A percentile compares a stretch with the other conserved stretches of the same genome.
Evolutionary conservation across 2,888 invertebrate species (phyloP).

Genomic region (Dendrolimus houi): DNA sequence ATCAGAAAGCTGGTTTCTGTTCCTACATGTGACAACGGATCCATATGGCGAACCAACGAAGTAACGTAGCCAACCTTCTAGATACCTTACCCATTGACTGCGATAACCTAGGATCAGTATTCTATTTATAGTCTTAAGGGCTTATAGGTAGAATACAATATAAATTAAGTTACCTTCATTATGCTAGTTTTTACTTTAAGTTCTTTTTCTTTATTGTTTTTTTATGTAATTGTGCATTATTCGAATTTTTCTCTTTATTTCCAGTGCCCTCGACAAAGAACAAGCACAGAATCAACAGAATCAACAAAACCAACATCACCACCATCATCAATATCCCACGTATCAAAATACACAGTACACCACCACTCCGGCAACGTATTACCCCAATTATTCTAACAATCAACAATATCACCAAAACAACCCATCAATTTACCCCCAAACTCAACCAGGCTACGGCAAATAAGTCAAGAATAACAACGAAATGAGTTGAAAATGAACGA

Average conservation of each 20-base stretch:
- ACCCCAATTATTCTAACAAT: background rate
- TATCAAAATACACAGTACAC: background rate
- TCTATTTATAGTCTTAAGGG: no score
- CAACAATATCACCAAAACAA: background rate
- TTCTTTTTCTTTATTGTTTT: no score
- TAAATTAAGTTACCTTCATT: no score
- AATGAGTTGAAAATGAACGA: background rate
- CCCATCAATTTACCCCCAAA: background rate
- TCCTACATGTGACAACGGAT: no score
- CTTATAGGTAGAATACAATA: no score
- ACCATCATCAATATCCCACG: background rate
- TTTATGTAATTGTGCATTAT: no score
- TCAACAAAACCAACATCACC: background rate
- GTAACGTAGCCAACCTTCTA: no score
- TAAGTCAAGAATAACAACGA: background rate
- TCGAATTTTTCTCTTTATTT: conserved; percentile 6
- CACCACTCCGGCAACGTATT: background rate
- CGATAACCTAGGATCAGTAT: no score
- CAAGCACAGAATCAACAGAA: conserved; percentile 1
- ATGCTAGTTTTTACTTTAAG: no score
- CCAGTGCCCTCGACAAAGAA: conserved; percentile 15
- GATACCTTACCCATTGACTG: no score
- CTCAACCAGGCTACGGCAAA: background rate
- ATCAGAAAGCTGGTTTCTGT: no score
- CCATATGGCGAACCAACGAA: no score